Base-by-base conservation (phyloP, 2,113 vertebrate genomes). In the Notarius lentiginosus region DNA sequence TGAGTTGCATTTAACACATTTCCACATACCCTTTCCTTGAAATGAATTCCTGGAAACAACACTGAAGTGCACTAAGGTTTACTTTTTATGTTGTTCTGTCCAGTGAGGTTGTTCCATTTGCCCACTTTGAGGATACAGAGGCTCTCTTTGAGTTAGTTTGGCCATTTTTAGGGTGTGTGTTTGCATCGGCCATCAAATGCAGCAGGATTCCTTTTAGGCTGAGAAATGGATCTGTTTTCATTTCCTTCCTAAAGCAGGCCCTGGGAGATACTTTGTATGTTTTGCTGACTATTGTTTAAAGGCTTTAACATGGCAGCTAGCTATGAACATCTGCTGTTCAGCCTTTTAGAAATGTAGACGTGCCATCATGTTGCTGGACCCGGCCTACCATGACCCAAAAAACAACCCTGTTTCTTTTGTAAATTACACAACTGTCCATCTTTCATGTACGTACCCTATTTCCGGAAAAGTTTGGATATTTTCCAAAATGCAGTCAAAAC, bases 401-500 rank as follows among this genome's bases (percentile, higher is more conserved):
- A 89, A 90, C 92, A 88, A 90, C 77, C 88, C 89, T 84, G 56
- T 61, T 22, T 61, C 7, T 66, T 5, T 70, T 49, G 88, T 55
- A 79, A 91, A 91, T 92, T 91, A 90, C 89, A 90, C 88, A 91
- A 89, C 92, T 91, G 88, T 90, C 88, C 22, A 87, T 87, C 86
- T 87, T 89, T 86, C 85, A 87, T 87, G 89, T 4, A 41, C 41
- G 4, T 4, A 41, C 41, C 41, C 41, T 3, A 41, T 41, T 41
- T 41, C 41, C 4, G 41, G 41, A 41, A 41, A 41, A 41, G 41
- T 4, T 41, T 41, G 41, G 41, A 41, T 41, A 41, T 41, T 41
- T 41, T 41, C 41, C 41, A 41, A 41, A 41, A 41, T 41, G 41
- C 41, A 41, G 41, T 41, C 4, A 41, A 41, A 41, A 41, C 41